These are phyloP conservation scores for Iguana delicatissima DNA, from an alignment of 2,797 vertebrate species.

Conservation along the genomic window DNA sequence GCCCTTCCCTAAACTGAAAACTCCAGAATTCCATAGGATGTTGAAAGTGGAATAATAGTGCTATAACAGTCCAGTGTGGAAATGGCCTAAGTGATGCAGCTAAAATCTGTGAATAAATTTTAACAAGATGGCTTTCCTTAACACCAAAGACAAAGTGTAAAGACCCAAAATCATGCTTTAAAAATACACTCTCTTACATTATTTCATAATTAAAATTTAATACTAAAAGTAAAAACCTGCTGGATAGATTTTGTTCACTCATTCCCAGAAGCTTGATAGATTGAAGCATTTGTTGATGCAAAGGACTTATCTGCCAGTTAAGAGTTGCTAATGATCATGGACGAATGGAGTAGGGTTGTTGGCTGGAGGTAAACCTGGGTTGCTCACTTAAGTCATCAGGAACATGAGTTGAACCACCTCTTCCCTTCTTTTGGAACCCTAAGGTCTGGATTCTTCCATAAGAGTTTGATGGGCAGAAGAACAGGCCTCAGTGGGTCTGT, in stretches of 20 bases:
- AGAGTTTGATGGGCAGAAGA: neutral
- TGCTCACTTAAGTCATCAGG: neutral
- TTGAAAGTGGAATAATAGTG: too few relatives aligned
- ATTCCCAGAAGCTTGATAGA: neutral
- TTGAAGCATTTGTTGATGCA: neutral
- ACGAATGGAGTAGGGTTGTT: neutral
- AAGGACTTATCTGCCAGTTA: neutral
- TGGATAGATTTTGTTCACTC: neutral
- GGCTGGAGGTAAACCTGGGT: too few relatives aligned
- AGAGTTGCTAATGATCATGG: neutral
- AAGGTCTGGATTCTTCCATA: neutral
- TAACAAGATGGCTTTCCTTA: neutral
- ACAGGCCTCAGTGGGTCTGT: neutral
- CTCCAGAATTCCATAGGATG: too few relatives aligned
- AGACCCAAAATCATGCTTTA: neutral
- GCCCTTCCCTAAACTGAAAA: too few relatives aligned
- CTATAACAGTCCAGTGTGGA: too few relatives aligned
- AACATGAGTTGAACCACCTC: neutral
- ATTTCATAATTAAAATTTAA: neutral
- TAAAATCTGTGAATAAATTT: neutral
- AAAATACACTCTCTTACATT: neutral
- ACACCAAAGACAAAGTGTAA: neutral
- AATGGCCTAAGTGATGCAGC: too few relatives aligned
- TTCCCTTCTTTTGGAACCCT: too few relatives aligned
- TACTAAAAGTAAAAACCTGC: neutral